These are phyloP conservation scores for Acronicta aceris DNA, from an alignment of 2,888 invertebrate genomes.

Conservation along the genomic window DNA sequence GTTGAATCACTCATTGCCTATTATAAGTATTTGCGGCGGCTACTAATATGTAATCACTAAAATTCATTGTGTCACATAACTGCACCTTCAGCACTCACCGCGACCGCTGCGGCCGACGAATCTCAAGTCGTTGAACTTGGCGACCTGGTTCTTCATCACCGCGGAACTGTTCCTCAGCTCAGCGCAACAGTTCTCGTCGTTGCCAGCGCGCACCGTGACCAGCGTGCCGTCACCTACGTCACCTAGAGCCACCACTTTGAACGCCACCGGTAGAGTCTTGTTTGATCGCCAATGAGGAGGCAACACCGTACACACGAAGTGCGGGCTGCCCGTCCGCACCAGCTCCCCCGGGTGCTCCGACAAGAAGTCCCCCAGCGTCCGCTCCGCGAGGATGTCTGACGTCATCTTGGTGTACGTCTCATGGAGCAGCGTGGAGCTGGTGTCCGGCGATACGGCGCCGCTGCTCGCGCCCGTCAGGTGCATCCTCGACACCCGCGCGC, in stretches of 20 bases:
- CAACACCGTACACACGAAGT: slow-evolving; percentile 98
- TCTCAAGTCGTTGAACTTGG: slow-evolving; percentile 99
- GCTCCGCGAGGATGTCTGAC: slow-evolving; percentile 96
- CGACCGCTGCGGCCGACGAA: slow-evolving; percentile 99
- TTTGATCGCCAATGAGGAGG: slow-evolving; percentile 99
- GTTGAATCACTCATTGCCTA: background rate
- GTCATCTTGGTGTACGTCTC: slow-evolving; percentile 97
- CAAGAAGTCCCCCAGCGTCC: slow-evolving; percentile 95
- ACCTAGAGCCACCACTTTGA: slow-evolving; percentile 98
- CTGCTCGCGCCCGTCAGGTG: slow-evolving; percentile 86
- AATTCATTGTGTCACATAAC: slow-evolving; percentile 75
- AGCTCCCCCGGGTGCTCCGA: slow-evolving; percentile 97
- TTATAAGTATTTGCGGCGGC: slow-evolving; percentile 5
- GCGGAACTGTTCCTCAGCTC: slow-evolving; percentile 98
- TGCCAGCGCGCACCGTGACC: slow-evolving; percentile 98
- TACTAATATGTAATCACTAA: slow-evolving; percentile 39
- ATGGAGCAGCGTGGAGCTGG: slow-evolving; percentile 92
- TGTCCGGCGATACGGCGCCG: slow-evolving; percentile 92
- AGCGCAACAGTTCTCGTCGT: slow-evolving; percentile 99
- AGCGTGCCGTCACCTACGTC: slow-evolving; percentile 98
- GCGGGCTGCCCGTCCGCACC: slow-evolving; percentile 97
- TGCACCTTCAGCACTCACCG: slow-evolving; percentile 94
- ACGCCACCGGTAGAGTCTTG: slow-evolving; percentile 98
- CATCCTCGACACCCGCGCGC: slow-evolving; percentile 87
- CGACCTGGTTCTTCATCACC: slow-evolving; percentile 99